phyloP scores from a whole-genome alignment of 2,113 vertebrate species.

The Notothenia coriiceps region DNA sequence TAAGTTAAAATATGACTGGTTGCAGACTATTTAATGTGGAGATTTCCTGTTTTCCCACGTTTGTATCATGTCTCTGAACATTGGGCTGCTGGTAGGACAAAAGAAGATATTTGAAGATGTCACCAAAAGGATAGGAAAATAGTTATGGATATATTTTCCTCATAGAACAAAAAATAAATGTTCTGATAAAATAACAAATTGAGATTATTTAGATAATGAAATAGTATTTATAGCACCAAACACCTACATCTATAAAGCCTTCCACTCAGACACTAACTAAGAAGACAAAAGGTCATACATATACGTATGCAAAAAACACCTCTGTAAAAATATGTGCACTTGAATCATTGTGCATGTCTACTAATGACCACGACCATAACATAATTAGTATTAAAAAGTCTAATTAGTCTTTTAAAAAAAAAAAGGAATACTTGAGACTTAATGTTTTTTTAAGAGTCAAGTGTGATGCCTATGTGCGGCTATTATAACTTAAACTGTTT shows the following conservation, averaged over 20 bases:
- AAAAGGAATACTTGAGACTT: not conserved
- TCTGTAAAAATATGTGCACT: too few relatives aligned
- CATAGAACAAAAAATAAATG: too few relatives aligned
- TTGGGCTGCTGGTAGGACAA: not conserved
- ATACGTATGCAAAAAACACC: too few relatives aligned
- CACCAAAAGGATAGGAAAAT: not conserved
- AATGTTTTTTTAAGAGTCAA: not conserved
- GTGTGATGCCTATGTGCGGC: slow-evolving; percentile 17
- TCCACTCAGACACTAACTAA: not conserved
- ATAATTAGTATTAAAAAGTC: not conserved
- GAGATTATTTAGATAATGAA: not conserved
- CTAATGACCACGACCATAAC: too few relatives aligned
- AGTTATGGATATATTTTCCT: not conserved
- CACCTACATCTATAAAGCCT: not conserved
- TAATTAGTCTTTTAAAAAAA: slow-evolving; percentile 7
- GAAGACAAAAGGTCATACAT: not conserved
- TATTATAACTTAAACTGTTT: slow-evolving; percentile 2
- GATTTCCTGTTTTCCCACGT: not conserved
- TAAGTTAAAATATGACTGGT: not conserved
- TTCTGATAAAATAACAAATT: not conserved
- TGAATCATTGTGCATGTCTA: too few relatives aligned
- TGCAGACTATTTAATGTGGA: not conserved
- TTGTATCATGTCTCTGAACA: not conserved
- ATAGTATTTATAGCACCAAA: not conserved
- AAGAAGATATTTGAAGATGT: not conserved